phyloP scores from a whole-genome alignment of 2,113 vertebrate genomes.

The Geococcyx californianus region DNA sequence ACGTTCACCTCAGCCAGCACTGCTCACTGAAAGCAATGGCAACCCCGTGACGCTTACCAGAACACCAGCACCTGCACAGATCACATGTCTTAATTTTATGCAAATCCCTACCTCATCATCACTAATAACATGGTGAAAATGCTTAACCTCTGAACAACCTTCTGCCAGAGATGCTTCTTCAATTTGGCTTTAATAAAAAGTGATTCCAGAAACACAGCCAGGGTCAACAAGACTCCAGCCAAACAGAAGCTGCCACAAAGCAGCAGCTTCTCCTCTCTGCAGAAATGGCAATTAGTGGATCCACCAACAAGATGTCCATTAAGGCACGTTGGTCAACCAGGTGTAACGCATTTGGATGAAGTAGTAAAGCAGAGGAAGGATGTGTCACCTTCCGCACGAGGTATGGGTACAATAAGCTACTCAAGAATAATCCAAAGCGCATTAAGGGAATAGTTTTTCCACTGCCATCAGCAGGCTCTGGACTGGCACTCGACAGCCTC shows the following conservation, averaged over 20 bases:
- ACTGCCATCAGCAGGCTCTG: neutral
- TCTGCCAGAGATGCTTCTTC: neutral
- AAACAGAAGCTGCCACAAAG: neutral
- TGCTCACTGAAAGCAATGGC: accelerated
- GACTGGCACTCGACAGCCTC: neutral
- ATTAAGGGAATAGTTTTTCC: neutral
- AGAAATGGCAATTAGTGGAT: neutral
- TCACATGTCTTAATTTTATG: neutral
- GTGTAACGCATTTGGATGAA: neutral
- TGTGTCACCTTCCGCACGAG: neutral
- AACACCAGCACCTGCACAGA: neutral
- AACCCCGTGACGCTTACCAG: accelerated
- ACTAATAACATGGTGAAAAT: neutral
- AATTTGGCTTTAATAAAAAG: neutral
- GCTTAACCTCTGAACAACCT: neutral
- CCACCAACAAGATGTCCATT: neutral
- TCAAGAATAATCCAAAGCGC: conserved; percentile 22
- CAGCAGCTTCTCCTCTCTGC: neutral
- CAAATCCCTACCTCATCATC: neutral
- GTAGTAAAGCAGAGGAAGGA: neutral
- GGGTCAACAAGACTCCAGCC: neutral
- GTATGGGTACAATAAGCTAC: neutral
- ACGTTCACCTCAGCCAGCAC: neutral
- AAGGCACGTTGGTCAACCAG: neutral
- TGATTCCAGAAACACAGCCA: neutral